Percentiles rank a stretch among this genome's conserved stretches.
Conservation (phyloP, 1,140 invertebrate species). For the Megalonaias nervosa region DNA sequence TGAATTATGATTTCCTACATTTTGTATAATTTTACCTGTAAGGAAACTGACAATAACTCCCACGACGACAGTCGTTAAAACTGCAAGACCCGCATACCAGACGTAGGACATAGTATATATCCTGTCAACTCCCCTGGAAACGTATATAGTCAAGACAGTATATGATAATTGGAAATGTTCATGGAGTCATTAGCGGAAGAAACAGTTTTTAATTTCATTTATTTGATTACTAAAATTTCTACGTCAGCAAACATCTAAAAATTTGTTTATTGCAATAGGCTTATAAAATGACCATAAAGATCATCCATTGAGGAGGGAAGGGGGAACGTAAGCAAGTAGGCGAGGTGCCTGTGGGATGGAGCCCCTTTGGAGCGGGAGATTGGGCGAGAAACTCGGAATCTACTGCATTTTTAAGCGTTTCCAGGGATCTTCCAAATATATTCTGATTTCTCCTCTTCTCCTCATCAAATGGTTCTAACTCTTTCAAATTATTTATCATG, state of each 20-base stretch:
- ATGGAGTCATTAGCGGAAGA: not conserved
- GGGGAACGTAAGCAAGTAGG: too few species aligned
- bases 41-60: slow-evolving; percentile 81
- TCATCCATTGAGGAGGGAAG: too few species aligned
- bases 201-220: not conserved
- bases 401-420: too few species aligned
- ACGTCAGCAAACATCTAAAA: not conserved
- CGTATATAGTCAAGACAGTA: not conserved
- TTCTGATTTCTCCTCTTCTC: too few species aligned
- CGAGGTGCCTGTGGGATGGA: too few species aligned
- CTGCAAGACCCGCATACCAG: slow-evolving; percentile 86
- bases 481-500: too few species aligned
- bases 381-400: too few species aligned
- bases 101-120: slow-evolving; percentile 86
- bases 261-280: not conserved
- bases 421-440: too few species aligned
- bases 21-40: slow-evolving; percentile 73
- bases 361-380: too few species aligned
- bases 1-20: not conserved
- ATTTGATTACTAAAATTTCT: not conserved
- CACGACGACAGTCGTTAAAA: slow-evolving; percentile 75
- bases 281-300: not conserved
- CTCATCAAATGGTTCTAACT: too few species aligned
- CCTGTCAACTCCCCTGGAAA: slow-evolving; percentile 28
- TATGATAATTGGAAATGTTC: not conserved